Percentiles rank a stretch among this genome's conserved stretches.
Evolutionary conservation across 2,797 vertebrate genomes (phyloP).

Genomic region (Lacerta bilineata): DNA sequence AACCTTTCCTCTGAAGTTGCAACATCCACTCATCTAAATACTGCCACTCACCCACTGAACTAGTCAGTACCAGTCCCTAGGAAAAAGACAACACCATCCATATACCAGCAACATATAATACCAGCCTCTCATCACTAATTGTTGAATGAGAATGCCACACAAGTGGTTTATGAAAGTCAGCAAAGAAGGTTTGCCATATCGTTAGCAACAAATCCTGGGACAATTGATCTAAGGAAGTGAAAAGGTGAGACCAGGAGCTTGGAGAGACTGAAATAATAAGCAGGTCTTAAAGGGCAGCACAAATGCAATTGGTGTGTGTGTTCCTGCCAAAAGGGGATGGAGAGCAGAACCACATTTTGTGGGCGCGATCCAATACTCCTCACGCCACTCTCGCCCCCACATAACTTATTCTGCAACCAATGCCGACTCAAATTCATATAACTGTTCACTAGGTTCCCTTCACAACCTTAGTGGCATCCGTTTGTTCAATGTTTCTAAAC

Average conservation of each 20-base stretch:
- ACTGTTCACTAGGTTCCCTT: neutral
- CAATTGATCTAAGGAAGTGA: neutral
- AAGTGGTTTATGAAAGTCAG: neutral
- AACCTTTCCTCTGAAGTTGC: no score
- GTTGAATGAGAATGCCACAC: neutral
- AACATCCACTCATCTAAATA: no score
- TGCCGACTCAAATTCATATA: neutral
- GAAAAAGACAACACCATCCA: neutral
- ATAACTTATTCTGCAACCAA: neutral
- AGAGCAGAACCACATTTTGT: neutral
- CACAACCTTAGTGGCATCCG: no score
- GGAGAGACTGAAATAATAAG: neutral
- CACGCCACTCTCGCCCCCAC: no score
- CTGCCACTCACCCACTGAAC: no score
- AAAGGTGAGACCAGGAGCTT: neutral
- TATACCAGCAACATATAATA: neutral
- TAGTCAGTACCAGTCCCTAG: neutral
- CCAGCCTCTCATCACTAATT: neutral
- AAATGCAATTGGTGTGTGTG: neutral
- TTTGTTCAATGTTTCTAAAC: neutral
- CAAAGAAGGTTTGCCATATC: neutral
- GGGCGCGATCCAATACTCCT: no score
- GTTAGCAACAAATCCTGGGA: neutral
- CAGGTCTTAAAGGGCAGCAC: neutral
- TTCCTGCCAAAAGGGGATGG: neutral